These are phyloP conservation scores for Cerceris rybyensis DNA, from an alignment of 2,888 invertebrate species.

Conservation along the genomic window DNA sequence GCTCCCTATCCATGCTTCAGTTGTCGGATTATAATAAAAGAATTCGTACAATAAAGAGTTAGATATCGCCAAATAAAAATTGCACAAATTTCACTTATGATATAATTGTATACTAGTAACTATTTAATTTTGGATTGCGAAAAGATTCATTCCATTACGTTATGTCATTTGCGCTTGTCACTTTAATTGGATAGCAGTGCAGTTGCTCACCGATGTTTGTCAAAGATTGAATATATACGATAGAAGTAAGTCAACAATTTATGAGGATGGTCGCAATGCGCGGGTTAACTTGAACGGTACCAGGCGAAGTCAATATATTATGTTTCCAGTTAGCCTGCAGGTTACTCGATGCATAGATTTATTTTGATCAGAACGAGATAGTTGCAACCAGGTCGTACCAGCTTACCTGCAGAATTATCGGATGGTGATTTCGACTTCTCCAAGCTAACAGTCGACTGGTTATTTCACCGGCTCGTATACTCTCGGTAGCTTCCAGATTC, in stretches of 20 bases:
- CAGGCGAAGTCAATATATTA: conserved; percentile 1
- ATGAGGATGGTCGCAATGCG: not conserved
- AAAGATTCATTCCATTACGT: too few species aligned
- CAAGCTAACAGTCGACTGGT: conserved; percentile 76
- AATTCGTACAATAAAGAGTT: too few species aligned
- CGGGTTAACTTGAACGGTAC: not conserved
- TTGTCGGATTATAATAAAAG: too few species aligned
- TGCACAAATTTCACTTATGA: too few species aligned
- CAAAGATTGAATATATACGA: too few species aligned
- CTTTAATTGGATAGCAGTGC: too few species aligned
- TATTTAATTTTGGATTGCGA: too few species aligned
- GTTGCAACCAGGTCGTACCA: conserved; percentile 11
- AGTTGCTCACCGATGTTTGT: too few species aligned
- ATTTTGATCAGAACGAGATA: not conserved
- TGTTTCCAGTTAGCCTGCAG: conserved; percentile 7
- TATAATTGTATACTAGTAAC: too few species aligned
- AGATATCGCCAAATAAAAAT: too few species aligned
- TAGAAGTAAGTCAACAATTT: not conserved
- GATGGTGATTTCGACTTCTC: conserved; percentile 68
- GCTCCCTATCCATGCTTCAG: too few species aligned
- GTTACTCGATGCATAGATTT: conserved; percentile 12
- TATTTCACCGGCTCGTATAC: conserved; percentile 74
- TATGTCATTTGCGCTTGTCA: too few species aligned
- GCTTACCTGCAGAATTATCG: conserved; percentile 59
- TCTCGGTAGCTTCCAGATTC: conserved; percentile 54